Conservation (phyloP, 1,140 invertebrate genomes). For the Eufriesea mexicana region DNA sequence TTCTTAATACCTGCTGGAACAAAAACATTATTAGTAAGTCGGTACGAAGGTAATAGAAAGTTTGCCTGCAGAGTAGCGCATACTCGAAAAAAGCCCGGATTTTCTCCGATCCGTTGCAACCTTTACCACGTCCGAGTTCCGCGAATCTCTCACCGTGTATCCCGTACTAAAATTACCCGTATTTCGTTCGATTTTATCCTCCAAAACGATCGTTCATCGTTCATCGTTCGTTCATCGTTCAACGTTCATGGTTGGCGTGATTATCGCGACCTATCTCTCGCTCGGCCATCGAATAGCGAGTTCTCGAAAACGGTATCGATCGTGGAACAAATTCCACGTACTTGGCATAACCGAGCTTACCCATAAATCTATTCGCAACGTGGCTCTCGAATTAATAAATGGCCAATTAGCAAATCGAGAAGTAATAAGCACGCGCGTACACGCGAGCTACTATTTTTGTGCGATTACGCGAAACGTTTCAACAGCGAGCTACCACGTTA, state of each 20-base stretch:
- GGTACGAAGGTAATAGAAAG: conserved; percentile 17
- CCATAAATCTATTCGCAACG: no score
- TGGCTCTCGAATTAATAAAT: no score
- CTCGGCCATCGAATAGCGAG: neutral
- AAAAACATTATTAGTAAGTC: conserved; percentile 12
- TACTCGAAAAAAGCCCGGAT: neutral
- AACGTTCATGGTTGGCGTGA: neutral
- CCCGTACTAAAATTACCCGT: neutral
- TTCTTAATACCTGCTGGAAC: neutral
- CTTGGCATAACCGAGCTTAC: neutral
- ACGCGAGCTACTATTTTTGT: no score
- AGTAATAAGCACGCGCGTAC: no score
- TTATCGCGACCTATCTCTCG: neutral
- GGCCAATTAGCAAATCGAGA: no score
- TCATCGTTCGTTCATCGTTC: neutral
- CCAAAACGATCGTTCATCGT: neutral
- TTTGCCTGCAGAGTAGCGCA: neutral
- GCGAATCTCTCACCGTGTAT: neutral
- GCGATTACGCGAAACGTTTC: no score
- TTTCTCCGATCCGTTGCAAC: neutral
- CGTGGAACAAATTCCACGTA: neutral
- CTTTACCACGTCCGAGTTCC: neutral
- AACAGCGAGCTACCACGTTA: no score
- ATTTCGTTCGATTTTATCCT: neutral
- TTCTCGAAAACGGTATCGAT: neutral